Evolutionary conservation across 2,797 vertebrate genomes (phyloP), one percentile per base, ranked within the genome.

Genomic region (Chelon auratus): DNA sequence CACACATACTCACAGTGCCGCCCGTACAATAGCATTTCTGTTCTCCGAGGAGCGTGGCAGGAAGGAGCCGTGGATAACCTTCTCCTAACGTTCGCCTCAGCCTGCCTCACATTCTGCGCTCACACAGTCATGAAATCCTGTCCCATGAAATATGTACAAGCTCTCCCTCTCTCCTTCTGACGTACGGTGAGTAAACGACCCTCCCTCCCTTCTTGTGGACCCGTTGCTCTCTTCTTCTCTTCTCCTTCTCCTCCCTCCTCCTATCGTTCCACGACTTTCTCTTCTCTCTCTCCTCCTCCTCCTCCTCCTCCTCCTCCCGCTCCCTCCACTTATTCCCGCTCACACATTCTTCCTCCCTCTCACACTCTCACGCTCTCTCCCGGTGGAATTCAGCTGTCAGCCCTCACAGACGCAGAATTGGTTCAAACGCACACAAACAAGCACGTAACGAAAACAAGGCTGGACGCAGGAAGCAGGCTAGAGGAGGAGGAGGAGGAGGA

Each of bases 11-110:
- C 91, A 92, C 88, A 93, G 80, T 79, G 81, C 65, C 72, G 86
- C 86, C 62, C 83, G 89, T 91, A 94, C 93, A 95, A 94, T 87
- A 92, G 93, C 93, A 92, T 93, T 90, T 88, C 92, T 95, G 94
- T 95, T 94, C 92, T 82, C 87, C 71, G 51, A 48, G 6, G 75
- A 87, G 87, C 73, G 74, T 69, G 78, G 84, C 88, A 93, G 91
- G 93, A 93, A 92, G 85, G 85, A 92, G 91, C 86, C 36, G 72
- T 66, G 84, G 85, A 88, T 83, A 89, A 82, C 75, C 78, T 75
- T 90, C 90, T 92, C 91, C 92, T 33, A 33, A 33, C 83, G 90
- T 89, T 92, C 88, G 89, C 69, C 74, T 81, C 70, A 83, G 73
- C 85, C 75, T 71, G 87, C 88, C 88, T 91, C 88, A 91, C 90